Evolutionary conservation across 1,140 invertebrate genomes (phyloP), one percentile per base, ranked within the genome.

Genomic region (Polypedilum vanderplanki): DNA sequence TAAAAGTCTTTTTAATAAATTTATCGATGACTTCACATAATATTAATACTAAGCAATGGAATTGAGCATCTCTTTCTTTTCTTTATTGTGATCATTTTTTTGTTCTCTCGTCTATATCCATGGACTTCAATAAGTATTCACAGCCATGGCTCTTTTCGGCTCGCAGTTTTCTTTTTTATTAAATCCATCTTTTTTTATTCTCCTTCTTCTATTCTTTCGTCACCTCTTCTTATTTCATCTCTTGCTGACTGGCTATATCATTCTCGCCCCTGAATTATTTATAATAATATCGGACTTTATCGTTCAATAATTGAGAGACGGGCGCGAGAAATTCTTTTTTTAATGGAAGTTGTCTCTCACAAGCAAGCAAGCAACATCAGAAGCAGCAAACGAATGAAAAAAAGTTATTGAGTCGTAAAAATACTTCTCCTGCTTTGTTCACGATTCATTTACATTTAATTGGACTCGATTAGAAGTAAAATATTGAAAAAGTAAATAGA

Each of bases 11-110:
- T 22, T 70, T 20, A 70, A 70, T 70, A 70, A 70, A 70, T 70
- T 70, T 70, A 70, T 70, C 65, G 65, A 70, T 70, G 65, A 70
- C 65, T 70, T 70, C 65, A 70, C 65, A 70, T 70, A 12, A 57
- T 57, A 57, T 57, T 57, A 12, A 57, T 57, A 57, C 46, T 33
- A 33, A 57, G 46, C 46, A 57, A 57, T 57, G 46, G 46, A 57
- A n/a, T 57, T 57, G n/a, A 57, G 46, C 12, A 12, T 57, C n/a
- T 57, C n/a, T 57, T 46, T 46, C 15, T 46, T 12, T 46, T 46
- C 41, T 46, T 46, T 57, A 33, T 57, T 57, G 12, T 57, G n/a
- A 57, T n/a, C 12, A 15, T 57, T 57, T 57, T 57, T 57, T 57
- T 15, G 4, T 46, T 46, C 9, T 46, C n/a, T 57, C 12, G 10